phyloP scores from a whole-genome alignment of 2,797 vertebrate genomes.

The Meda fulgida region DNA sequence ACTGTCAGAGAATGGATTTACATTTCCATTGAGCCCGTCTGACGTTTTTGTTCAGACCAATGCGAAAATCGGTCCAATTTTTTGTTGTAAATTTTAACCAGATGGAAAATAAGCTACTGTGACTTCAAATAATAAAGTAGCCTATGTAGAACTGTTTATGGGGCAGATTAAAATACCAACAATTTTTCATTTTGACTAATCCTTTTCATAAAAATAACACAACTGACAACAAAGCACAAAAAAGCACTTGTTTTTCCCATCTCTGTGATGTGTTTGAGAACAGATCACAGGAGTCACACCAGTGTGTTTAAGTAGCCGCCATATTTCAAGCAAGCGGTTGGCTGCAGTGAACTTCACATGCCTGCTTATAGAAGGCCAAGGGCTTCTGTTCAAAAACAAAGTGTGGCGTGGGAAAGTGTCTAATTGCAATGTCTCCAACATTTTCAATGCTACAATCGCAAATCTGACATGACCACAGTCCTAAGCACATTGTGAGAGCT shows the following conservation, averaged over 20 bases:
- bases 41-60: no score
- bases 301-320: not conserved
- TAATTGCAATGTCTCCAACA: conserved; percentile 1
- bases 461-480: conserved; percentile 20
- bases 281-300: not conserved
- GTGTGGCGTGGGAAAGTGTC: not conserved
- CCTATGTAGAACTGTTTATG: not conserved
- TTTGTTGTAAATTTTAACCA: not conserved
- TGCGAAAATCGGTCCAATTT: no score
- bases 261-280: conserved; percentile 14
- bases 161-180: not conserved
- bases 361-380: conserved; percentile 16
- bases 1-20: no score
- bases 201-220: not conserved
- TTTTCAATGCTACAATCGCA: not conserved
- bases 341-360: conserved; percentile 8
- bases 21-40: no score
- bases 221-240: not conserved
- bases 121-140: not conserved
- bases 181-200: not conserved
- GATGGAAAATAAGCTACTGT: not conserved
- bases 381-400: conserved; percentile 18
- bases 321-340: not conserved
- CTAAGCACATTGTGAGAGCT: not conserved
- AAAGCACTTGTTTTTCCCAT: not conserved